Evolutionary conservation across 2,888 invertebrate genomes (phyloP).

Genomic region (Agonopterix alstromeriana): DNA sequence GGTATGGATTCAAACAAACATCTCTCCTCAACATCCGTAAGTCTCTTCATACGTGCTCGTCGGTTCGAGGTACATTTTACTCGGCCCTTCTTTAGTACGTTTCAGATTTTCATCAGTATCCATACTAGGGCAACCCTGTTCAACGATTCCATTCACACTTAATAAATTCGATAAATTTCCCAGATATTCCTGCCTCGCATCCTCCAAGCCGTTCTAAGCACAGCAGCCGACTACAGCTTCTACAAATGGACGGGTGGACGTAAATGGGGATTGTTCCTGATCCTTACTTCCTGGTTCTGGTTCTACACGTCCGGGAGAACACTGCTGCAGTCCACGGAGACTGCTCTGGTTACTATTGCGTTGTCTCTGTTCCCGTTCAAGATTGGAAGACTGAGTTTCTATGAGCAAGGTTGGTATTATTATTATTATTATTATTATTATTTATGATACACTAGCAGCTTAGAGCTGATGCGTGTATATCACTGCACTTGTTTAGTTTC

Average conservation of each 20-base stretch:
- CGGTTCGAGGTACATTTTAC: no score
- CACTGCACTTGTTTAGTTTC: no score
- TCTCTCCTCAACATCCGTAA: no score
- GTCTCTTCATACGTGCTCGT: no score
- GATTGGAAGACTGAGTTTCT: slow-evolving; percentile 59
- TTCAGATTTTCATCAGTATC: no score
- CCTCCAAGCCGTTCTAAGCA: slow-evolving; percentile 87
- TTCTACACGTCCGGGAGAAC: slow-evolving; percentile 94
- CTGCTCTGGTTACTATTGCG: slow-evolving; percentile 87
- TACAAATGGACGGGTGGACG: slow-evolving; percentile 84
- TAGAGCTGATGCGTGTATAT: no score
- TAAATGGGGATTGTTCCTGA: slow-evolving; percentile 86
- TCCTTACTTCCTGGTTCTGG: slow-evolving; percentile 92
- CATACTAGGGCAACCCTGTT: no score
- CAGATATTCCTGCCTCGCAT: slow-evolving; percentile 86
- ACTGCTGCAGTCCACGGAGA: slow-evolving; percentile 91
- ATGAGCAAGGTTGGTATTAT: slow-evolving; percentile 45
- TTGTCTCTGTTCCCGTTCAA: slow-evolving; percentile 85
- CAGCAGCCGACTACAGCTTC: slow-evolving; percentile 84
- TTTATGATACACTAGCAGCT: no score
- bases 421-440: no score
- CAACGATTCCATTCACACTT: background rate
- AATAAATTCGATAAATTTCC: background rate
- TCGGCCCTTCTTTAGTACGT: no score
- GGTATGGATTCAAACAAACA: no score